Evolutionary conservation across 2,888 invertebrate genomes (phyloP), one percentile per base, ranked within the genome.

Genomic region (Aphodius sticticus): DNA sequence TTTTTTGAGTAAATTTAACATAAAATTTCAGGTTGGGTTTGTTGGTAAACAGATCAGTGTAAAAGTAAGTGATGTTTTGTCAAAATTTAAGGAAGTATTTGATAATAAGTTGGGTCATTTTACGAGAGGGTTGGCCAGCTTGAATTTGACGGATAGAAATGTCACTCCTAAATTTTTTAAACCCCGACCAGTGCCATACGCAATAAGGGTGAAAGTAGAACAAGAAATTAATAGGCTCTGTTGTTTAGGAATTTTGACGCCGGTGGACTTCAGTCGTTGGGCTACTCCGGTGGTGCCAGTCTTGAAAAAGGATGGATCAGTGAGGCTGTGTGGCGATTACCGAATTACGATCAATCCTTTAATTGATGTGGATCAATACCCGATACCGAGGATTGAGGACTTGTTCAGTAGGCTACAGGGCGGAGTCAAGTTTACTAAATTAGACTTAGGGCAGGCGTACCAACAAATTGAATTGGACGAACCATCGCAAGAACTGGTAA

Each of bases 261-360:
- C 76, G n/a, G 76, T 76, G 9, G 76, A 76, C 12, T 35, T 15
- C 38, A 76, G 53, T 15, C 16, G 16, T 6, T 36, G 76, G 76
- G 6, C 37, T 6, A n/a, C 35, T 3, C 35, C 38, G 14, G 69
- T 76, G 38, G 53, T 76, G 6, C 76, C 75, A 14, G 37, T 53
- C 37, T 6, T 76, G 16, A 76, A 76, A 76, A 38, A 38, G 6
- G 76, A 76, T 76, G 37, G 26, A 76, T 16, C n/a, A 6, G 76
- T 76, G 15, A 38, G 76, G 69, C 38, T 76, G 16, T 76, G 76
- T 37, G 76, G 76, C 16, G 15, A 76, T n/a, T 76, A 76, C 37
- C 38, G 69, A 76, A 53, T 76, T 53, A 76, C 76, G 5, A 15
- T 76, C 35, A 76, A 76, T 76, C 76, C 53, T 4, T 16, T 53